Base-by-base conservation (phyloP, 37 sponge, comb jelly and placozoan genomes). In the Aphrocallistes beatrix region DNA sequence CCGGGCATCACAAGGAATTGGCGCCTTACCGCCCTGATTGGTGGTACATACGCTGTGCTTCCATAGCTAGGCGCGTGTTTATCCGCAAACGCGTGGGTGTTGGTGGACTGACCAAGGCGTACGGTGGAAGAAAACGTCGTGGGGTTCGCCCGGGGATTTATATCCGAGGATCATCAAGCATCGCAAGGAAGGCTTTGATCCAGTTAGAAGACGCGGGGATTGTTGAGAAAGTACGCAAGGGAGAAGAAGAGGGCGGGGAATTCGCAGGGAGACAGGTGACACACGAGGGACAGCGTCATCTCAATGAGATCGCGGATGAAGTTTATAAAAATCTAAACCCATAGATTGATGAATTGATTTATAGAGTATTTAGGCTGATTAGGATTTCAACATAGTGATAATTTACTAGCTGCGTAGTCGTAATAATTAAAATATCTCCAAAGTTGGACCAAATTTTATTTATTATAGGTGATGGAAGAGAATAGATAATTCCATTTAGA, bases 71-170 rank as follows among this genome's bases (percentile, higher is more conserved):
- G n/a, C 75, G 75, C 32, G 75, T 60, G 75, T 60, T 60, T 60
- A 60, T 60, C n/a, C 75, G 75, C 3, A 60, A 60, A 30, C 75
- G 75, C 75, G 75, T 60, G 75, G 75, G 75, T 13, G 75, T 60
- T 3, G 75, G 75, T 30, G 75, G 75, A 3, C 75, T 60, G 3
- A 60, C 75, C 28, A 60, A 60, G n/a, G 75, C 75, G 34, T 60
- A 60, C 21, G 75, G 75, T 13, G 75, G 75, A 25, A 60, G 21
- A 28, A 60, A 60, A 60, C 75, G 75, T 30, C 75, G 75, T 60
- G 75, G 75, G 17, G 75, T 60, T 25, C 75, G 75, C 34, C 75
- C 75, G 25, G 75, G 75, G 10, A 60, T 25, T 25, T 60, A 60
- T 60, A 60, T 60, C 21, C 75, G 75, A 3, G 75, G 75, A 25